Evolutionary conservation across 2,888 invertebrate genomes (phyloP), one percentile per base, ranked within the genome.

Genomic region (Ornithoptera alexandrae): DNA sequence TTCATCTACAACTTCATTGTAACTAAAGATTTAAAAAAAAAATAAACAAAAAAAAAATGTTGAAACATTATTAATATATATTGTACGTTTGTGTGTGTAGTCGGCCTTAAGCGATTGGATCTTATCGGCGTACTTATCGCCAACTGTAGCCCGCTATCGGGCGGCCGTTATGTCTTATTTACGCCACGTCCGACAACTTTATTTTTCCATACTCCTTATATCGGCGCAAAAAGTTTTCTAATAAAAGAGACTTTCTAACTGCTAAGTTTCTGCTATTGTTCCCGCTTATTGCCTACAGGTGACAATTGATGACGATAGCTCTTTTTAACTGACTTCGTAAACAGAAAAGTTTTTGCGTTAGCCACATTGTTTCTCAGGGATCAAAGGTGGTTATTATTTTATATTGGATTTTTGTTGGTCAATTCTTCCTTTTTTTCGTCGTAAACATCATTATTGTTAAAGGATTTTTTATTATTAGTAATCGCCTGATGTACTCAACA

Each of bases 221-320:
- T 81, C 76, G 77, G 74, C 80, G 82, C 81, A 80, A 81, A 87
- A 92, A 92, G 87, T 92, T 92, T 92, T 92, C 90, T 88, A 92
- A 92, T 92, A 92, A 92, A 70, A 90, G 84, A 86, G 81, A 81
- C 81, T 83, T 83, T 82, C 83, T 86, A 79, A 87, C 86, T 86
- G 85, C 82, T 83, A 85, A 88, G 85, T 86, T 89, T 83, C 71
- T 79, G 80, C 76, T 77, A 80, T 84, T 84, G 84, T 83, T 81
- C 76, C 74, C 83, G 82, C 84, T 92, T 92, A 92, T 91, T 90
- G 87, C 87, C 81, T 86, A 84, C 86, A 81, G 87, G 90, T 91
- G 91, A 90, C 92, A 92, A 92, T 92, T 90, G 90, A 92, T 92
- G 86, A 82, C 83, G 78, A 89, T 88, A 83, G 87, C 82, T 87